phyloP scores from a whole-genome alignment of 2,113 vertebrate genomes.

The Gymnocephalus cernua region DNA sequence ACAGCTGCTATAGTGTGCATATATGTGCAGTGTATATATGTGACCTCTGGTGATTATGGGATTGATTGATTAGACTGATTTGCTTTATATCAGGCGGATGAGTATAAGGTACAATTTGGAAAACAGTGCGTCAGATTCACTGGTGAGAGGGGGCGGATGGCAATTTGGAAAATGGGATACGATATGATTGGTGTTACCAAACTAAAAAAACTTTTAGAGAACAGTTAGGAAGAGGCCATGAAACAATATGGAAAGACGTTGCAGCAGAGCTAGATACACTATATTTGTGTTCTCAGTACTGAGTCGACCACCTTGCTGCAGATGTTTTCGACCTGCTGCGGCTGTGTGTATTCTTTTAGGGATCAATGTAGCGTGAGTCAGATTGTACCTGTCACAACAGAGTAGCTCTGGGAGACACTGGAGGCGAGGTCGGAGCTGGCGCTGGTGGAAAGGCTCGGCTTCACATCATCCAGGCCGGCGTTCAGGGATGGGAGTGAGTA shows the following conservation, averaged over 20 bases:
- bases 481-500: slow-evolving; percentile 98
- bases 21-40: background rate
- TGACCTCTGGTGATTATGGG: background rate
- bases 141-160: background rate
- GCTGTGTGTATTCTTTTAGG: slow-evolving; percentile 50
- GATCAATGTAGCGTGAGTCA: slow-evolving; percentile 61
- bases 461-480: slow-evolving; percentile 97
- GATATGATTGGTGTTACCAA: background rate
- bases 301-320: slow-evolving; percentile 20
- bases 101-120: background rate
- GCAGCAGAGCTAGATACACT: background rate
- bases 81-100: background rate
- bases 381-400: slow-evolving; percentile 91
- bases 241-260: background rate
- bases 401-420: slow-evolving; percentile 99
- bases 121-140: background rate
- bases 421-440: slow-evolving; percentile 96
- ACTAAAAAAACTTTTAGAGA: background rate
- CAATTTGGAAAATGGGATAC: background rate
- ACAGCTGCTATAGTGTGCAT: background rate
- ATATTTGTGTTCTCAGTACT: slow-evolving; percentile 14
- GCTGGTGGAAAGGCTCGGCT: slow-evolving; percentile 97
- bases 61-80: background rate
- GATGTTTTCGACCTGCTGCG: slow-evolving; percentile 56
- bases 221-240: background rate